Conservation (phyloP, 2,888 invertebrate species). For the Criorhina ranunculi region DNA sequence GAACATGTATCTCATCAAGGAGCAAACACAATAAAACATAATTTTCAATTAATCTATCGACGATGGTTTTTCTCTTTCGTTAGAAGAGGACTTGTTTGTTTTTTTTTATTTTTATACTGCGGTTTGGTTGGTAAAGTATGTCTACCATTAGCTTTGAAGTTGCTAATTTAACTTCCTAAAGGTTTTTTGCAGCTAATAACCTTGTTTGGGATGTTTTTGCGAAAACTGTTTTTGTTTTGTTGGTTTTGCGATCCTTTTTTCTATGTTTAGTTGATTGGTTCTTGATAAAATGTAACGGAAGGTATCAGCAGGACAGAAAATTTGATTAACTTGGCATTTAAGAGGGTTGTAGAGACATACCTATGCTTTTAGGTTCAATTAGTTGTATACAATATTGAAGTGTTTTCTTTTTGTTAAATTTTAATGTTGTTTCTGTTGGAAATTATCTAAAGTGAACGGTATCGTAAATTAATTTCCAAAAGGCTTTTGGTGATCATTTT, state of each 20-base stretch:
- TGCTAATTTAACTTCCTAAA: slow-evolving; percentile 61
- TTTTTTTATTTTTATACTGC: slow-evolving; percentile 16
- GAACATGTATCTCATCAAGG: slow-evolving; percentile 55
- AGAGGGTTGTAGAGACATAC: neutral
- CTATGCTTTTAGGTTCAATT: slow-evolving; percentile 48
- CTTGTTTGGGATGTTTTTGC: slow-evolving; percentile 36
- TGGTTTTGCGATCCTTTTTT: slow-evolving; percentile 37
- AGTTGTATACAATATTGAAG: neutral
- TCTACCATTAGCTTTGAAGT: slow-evolving; percentile 49
- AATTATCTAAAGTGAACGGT: neutral
- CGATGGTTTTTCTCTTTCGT: slow-evolving; percentile 23
- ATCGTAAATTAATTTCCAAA: neutral
- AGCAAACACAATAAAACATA: slow-evolving; percentile 73
- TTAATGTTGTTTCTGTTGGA: too few relatives aligned
- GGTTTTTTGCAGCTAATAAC: slow-evolving; percentile 29
- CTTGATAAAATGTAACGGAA: slow-evolving; percentile 3
- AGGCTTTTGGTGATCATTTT: too few relatives aligned
- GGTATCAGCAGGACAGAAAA: slow-evolving; percentile 8
- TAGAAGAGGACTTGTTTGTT: slow-evolving; percentile 13
- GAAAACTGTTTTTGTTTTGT: slow-evolving; percentile 8
- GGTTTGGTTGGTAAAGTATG: slow-evolving; percentile 16
- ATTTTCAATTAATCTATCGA: slow-evolving; percentile 73
- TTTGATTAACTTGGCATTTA: slow-evolving; percentile 33
- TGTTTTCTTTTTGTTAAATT: neutral
- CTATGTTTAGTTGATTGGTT: slow-evolving; percentile 28